Evolutionary conservation across 2,113 vertebrate species (phyloP).

Genomic region (Gallinago paraguaiae): DNA sequence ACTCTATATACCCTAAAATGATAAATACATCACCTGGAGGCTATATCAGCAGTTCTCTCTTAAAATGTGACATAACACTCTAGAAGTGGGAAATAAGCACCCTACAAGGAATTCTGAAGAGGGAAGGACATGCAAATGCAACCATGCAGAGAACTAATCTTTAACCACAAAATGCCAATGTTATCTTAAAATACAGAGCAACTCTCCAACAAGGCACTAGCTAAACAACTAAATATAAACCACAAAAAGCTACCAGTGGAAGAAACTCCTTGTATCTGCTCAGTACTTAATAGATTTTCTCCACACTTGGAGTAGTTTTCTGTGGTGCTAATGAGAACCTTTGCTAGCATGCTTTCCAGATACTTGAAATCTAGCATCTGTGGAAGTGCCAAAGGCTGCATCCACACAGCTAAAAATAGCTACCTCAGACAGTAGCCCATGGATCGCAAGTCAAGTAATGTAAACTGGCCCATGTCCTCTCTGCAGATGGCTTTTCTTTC

Average conservation of each 20-base stretch:
- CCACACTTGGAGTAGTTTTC: not conserved
- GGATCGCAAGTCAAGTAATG: too few relatives aligned
- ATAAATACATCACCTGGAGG: not conserved
- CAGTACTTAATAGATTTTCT: not conserved
- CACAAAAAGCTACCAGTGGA: not conserved
- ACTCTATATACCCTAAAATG: not conserved
- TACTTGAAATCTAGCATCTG: rapidly evolving
- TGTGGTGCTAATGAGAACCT: not conserved
- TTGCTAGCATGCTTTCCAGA: not conserved
- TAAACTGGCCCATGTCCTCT: not conserved
- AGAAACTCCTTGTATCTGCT: not conserved
- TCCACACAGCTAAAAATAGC: not conserved
- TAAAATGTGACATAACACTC: not conserved
- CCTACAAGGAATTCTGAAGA: not conserved
- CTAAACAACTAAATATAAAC: not conserved
- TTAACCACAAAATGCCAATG: not conserved
- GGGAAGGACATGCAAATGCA: not conserved
- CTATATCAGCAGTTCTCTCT: not conserved
- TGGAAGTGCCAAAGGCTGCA: not conserved
- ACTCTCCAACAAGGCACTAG: not conserved
- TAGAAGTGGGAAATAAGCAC: not conserved
- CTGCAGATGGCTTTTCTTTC: not conserved
- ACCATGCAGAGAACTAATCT: not conserved
- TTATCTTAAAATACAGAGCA: not conserved
- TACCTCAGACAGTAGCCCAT: not conserved